These are phyloP conservation scores for Myotis pilosus DNA, from an alignment of 2,797 vertebrate species.

Conservation along the genomic window DNA sequence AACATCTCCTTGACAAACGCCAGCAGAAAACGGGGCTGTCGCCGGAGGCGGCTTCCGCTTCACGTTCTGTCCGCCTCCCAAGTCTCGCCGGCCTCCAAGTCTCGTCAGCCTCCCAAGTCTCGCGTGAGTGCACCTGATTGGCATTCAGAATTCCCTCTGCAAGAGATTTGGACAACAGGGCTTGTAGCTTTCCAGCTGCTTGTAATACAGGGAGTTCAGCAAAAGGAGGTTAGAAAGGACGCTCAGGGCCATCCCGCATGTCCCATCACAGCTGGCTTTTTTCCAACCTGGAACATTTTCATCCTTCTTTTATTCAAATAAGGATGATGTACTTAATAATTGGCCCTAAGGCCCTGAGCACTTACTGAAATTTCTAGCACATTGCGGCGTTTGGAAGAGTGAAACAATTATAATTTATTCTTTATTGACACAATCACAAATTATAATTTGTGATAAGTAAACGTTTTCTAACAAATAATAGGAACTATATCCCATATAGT, in stretches of 20 bases:
- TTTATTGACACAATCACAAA: neutral
- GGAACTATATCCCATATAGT: neutral
- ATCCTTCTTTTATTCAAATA: neutral
- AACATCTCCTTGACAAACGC: neutral
- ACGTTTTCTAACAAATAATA: slow-evolving; percentile 17
- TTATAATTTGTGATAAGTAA: neutral
- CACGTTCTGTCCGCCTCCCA: neutral
- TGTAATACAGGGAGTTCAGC: neutral
- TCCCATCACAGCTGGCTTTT: neutral
- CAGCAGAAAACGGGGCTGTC: too few species aligned
- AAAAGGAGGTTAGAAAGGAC: neutral
- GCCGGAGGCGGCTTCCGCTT: neutral
- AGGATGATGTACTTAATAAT: neutral
- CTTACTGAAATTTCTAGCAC: neutral
- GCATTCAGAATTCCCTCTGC: neutral
- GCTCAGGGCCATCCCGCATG: neutral
- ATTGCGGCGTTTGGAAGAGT: neutral
- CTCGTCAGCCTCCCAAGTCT: neutral
- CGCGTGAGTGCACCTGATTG: too few species aligned
- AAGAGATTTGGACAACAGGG: neutral
- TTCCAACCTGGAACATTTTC: neutral
- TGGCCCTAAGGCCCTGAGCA: neutral
- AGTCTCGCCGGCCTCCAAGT: too few species aligned
- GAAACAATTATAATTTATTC: slow-evolving; percentile 19
- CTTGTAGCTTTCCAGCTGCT: neutral